Conservation (phyloP, 2,113 vertebrate genomes). For the Apteryx mantelli region DNA sequence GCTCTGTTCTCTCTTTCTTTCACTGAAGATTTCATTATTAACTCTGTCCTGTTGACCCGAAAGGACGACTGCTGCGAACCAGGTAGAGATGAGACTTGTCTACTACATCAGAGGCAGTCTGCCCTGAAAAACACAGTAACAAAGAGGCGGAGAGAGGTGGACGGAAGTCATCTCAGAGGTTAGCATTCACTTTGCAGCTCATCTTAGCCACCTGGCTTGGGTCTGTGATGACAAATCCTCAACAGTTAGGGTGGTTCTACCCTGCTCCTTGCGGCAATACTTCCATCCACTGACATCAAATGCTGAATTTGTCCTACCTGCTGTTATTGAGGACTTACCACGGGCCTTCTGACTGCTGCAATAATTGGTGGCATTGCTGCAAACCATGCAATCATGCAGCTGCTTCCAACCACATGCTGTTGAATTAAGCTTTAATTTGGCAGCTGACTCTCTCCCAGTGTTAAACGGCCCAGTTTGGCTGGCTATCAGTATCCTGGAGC, state of each 20-base stretch:
- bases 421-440: not conserved
- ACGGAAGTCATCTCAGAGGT: not conserved
- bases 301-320: not conserved
- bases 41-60: accelerated
- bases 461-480: not conserved
- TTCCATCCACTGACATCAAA: not conserved
- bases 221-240: not conserved
- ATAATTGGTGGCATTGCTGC: not conserved
- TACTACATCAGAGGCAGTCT: not conserved
- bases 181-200: no score
- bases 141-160: not conserved
- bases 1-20: not conserved
- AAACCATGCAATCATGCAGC: not conserved
- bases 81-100: not conserved
- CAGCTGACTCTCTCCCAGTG: not conserved
- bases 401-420: not conserved
- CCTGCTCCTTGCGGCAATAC: accelerated
- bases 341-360: not conserved
- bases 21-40: accelerated
- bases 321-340: accelerated
- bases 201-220: accelerated
- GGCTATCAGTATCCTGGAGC: not conserved
- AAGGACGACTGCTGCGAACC: not conserved
- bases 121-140: not conserved
- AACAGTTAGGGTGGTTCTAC: no score